A percentile compares a stretch with the other conserved stretches of the same genome.
Evolutionary conservation across 2,113 vertebrate genomes (phyloP).

Genomic region (Thunnus thynnus): DNA sequence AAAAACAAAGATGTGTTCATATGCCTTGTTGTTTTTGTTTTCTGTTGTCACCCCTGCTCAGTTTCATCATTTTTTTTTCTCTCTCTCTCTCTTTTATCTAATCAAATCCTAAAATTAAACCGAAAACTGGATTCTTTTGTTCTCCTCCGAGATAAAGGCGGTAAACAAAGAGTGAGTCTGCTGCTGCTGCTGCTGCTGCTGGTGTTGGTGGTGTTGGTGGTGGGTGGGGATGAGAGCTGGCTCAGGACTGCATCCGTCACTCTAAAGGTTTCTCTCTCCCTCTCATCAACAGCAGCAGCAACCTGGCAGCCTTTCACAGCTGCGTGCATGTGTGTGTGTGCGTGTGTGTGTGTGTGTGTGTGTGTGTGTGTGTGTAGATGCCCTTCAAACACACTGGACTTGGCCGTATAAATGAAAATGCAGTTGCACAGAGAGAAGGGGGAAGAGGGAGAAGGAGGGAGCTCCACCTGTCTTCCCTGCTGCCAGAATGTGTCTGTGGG

Average conservation of each 20-base stretch:
- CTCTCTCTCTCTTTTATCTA: background rate
- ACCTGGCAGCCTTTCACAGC: constrained; percentile 50
- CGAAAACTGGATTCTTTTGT: constrained; percentile 21
- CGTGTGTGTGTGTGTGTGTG: background rate
- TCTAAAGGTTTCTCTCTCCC: constrained; percentile 38
- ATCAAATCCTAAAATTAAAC: background rate
- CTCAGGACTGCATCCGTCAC: constrained; percentile 52
- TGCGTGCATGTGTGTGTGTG: constrained; percentile 17
- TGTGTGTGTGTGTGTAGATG: constrained; percentile 17
- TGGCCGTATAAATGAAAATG: constrained; percentile 34
- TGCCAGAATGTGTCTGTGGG: constrained; percentile 38
- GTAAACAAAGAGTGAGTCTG: constrained; percentile 32
- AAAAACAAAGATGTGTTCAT: background rate
- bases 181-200: background rate
- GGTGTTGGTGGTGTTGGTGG: background rate
- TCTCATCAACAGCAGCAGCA: constrained; percentile 51
- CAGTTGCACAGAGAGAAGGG: constrained; percentile 32
- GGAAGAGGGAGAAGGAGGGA: constrained; percentile 16
- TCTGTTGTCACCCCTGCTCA: background rate
- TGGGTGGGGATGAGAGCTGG: constrained; percentile 32
- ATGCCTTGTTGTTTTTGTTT: background rate
- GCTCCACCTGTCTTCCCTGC: constrained; percentile 51
- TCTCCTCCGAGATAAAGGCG: background rate
- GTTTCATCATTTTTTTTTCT: background rate
- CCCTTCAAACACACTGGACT: constrained; percentile 51